Evolutionary conservation across 2,888 invertebrate species (phyloP).

Genomic region (Polymixis flavicincta): DNA sequence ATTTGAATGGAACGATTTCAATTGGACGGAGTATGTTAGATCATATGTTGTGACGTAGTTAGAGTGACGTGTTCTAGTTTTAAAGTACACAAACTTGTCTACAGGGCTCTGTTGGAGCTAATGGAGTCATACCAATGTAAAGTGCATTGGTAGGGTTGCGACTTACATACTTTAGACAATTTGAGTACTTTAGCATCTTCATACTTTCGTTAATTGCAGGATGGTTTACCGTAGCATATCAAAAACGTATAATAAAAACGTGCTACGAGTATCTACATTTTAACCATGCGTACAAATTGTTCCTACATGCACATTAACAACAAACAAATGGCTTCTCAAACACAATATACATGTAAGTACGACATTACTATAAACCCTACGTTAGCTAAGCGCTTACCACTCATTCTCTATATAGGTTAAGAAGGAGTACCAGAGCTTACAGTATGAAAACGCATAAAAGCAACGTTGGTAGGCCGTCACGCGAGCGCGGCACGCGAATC

Average conservation of each 20-base stretch:
- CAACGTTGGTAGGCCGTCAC: slow-evolving; percentile 80
- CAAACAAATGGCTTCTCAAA: slow-evolving; percentile 55
- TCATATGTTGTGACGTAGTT: slow-evolving; percentile 63
- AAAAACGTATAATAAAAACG: neutral
- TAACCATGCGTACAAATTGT: slow-evolving; percentile 6
- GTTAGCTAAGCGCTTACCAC: slow-evolving; percentile 71
- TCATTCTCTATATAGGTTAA: slow-evolving; percentile 80
- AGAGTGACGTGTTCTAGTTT: slow-evolving; percentile 58
- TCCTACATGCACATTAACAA: slow-evolving; percentile 31
- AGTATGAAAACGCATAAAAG: slow-evolving; percentile 85
- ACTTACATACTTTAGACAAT: neutral
- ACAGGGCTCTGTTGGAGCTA: neutral
- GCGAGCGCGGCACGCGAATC: slow-evolving; percentile 81
- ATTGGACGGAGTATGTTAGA: slow-evolving; percentile 66
- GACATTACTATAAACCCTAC: slow-evolving; percentile 68
- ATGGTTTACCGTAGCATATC: no score
- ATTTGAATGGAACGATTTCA: slow-evolving; percentile 72
- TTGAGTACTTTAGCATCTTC: neutral
- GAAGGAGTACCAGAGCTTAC: slow-evolving; percentile 74
- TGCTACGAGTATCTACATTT: neutral
- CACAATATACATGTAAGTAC: slow-evolving; percentile 54
- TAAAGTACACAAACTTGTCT: slow-evolving; percentile 19
- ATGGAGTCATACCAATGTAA: slow-evolving; percentile 28
- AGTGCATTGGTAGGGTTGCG: slow-evolving; percentile 25
- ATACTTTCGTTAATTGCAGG: neutral